Evolutionary conservation across 2,888 invertebrate species (phyloP), one percentile per base, ranked within the genome.

Genomic region (Scaptomyza parva): DNA sequence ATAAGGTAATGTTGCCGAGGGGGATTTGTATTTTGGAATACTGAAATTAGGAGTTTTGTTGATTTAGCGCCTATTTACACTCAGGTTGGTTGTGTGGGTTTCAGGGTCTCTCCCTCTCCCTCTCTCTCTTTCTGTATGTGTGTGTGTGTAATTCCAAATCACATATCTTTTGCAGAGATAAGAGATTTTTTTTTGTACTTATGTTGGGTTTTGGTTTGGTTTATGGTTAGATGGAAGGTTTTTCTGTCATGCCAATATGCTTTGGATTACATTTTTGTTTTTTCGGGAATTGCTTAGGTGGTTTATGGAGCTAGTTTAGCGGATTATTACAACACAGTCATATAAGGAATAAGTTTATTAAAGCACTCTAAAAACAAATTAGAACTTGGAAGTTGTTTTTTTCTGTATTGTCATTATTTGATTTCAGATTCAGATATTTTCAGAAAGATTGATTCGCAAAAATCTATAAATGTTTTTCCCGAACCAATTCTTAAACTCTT

Each of bases 1-100:
- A 82, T 78, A 78, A 78, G 73, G 6, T 51, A 35, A 41, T 18
- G 18, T 12, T 47, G 53, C 39, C 60, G 9, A n/a, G n/a, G 24
- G 39, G 2, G 26, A 47, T 30, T 47, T 35, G 35, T 35, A 35
- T 35, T 17, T 35, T 20, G 26, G 26, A 11, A 35, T 33, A 43
- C 22, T 44, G 26, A 4, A 54, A 43, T 43, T 59, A n/a, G 14
- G 40, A 50, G 24, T 54, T 37, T 41, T 66, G 54, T 41, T 40
- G 50, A n/a, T 48, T 61, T 61, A 44, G 40, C 20, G 40, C 22
- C 50, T 75, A 66, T 73, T 73, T 75, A 37, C 66, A 50, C 51
- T 35, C 35, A 35, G 14, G 35, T 17, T 8, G 12, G 48, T 7
- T 2, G 24, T 43, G 5, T 26, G 7, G 4, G 35, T 45, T 12